Percentiles rank a stretch among this genome's conserved stretches.
phyloP scores from a whole-genome alignment of 2,888 invertebrate genomes.

The Zygaena filipendulae region DNA sequence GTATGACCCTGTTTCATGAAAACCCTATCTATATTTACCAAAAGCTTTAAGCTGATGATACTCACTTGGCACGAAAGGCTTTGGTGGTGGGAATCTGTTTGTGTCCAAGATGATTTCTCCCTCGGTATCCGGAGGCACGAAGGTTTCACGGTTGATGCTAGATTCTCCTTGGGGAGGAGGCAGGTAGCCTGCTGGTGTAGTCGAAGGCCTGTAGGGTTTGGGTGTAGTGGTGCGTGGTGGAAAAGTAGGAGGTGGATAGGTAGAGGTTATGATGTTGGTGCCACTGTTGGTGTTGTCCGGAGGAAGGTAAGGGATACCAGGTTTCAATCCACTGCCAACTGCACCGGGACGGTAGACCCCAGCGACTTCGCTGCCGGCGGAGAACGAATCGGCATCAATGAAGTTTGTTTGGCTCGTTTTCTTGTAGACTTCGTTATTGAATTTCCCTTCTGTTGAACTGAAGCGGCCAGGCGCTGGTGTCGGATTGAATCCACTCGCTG shows the following conservation, averaged over 20 bases:
- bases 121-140: constrained; percentile 36
- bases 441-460: constrained; percentile 23
- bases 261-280: constrained; percentile 32
- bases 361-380: constrained; percentile 39
- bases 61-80: too few relatives aligned
- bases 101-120: constrained; percentile 38
- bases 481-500: constrained; percentile 21
- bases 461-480: constrained; percentile 27
- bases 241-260: constrained; percentile 28
- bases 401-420: constrained; percentile 44
- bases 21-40: too few relatives aligned
- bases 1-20: too few relatives aligned
- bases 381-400: constrained; percentile 42
- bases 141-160: constrained; percentile 36
- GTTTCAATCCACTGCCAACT: constrained; percentile 35
- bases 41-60: too few relatives aligned
- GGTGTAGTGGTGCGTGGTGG: constrained; percentile 26
- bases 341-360: constrained; percentile 43
- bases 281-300: constrained; percentile 41
- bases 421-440: too few relatives aligned
- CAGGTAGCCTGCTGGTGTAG: constrained; percentile 35
- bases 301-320: constrained; percentile 59
- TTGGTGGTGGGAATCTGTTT: constrained; percentile 21
- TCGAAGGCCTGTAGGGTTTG: constrained; percentile 16
- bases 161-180: constrained; percentile 44